Conservation (phyloP, 2,888 invertebrate species). For the Salticus scenicus region DNA sequence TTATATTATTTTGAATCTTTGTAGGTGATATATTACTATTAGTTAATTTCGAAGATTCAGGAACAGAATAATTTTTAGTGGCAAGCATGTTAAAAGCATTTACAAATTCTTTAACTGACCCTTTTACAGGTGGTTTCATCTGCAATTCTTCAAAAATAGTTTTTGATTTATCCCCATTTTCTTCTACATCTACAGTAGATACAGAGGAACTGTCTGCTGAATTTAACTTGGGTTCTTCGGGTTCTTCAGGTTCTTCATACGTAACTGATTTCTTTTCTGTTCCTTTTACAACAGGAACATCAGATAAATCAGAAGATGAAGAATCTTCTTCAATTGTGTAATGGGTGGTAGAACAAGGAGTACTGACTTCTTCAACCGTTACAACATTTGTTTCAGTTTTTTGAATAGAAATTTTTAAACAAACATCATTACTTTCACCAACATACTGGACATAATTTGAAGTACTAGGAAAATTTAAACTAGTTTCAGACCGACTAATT, state of each 20-base stretch:
- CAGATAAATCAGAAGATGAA: slow-evolving; percentile 52
- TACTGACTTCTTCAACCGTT: slow-evolving; percentile 53
- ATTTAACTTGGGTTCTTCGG: slow-evolving; percentile 27
- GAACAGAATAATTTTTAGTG: slow-evolving; percentile 15
- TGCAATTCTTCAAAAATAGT: slow-evolving; percentile 60
- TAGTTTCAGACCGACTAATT: slow-evolving; percentile 7
- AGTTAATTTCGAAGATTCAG: not conserved
- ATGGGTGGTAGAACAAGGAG: slow-evolving; percentile 24
- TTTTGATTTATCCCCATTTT: slow-evolving; percentile 36
- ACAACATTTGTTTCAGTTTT: slow-evolving; percentile 65
- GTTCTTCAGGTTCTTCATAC: slow-evolving; percentile 15
- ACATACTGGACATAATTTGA: slow-evolving; percentile 50
- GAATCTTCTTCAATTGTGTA: slow-evolving; percentile 57
- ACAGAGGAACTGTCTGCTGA: slow-evolving; percentile 27
- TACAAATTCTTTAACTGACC: slow-evolving; percentile 58
- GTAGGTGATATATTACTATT: not conserved
- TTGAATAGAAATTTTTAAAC: slow-evolving; percentile 60
- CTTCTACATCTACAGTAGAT: slow-evolving; percentile 23
- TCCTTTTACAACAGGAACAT: slow-evolving; percentile 20
- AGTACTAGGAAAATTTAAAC: slow-evolving; percentile 1
- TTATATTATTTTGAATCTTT: not conserved
- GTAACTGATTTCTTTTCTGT: slow-evolving; percentile 27
- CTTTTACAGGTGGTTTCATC: slow-evolving; percentile 48
- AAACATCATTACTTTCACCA: slow-evolving; percentile 42
- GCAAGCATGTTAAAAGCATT: slow-evolving; percentile 62